Percentiles rank a stretch among this genome's conserved stretches.
phyloP scores from a whole-genome alignment of 2,888 invertebrate species.

The Monopis laevigella region DNA sequence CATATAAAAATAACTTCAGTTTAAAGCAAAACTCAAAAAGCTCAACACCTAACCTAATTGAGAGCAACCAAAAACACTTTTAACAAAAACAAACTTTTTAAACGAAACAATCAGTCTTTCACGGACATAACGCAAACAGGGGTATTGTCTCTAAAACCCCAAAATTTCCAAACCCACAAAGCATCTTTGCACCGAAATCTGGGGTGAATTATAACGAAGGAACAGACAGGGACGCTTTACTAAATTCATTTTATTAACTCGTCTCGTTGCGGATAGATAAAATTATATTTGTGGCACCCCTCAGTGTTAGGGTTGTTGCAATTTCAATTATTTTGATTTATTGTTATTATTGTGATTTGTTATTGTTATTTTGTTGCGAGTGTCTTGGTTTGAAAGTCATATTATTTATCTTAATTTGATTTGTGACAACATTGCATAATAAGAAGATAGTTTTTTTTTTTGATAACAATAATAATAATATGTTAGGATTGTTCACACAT shows the following conservation, averaged over 20 bases:
- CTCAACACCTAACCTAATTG: too few species aligned
- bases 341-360: not conserved
- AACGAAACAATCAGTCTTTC: constrained; percentile 5
- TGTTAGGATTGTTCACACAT: too few species aligned
- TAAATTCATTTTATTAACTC: constrained; percentile 64
- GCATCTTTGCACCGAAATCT: constrained; percentile 21
- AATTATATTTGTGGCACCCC: constrained; percentile 59
- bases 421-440: not conserved
- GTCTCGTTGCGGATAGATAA: constrained; percentile 61
- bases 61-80: not conserved
- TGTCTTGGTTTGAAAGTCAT: not conserved
- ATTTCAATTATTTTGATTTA: not conserved
- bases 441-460: too few species aligned
- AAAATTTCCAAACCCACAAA: constrained; percentile 3
- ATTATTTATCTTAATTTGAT: not conserved
- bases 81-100: constrained; percentile 5
- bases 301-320: constrained; percentile 35
- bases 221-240: constrained; percentile 37
- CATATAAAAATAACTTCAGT: too few species aligned
- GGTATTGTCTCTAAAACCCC: constrained; percentile 1
- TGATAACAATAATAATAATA: too few species aligned
- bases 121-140: not conserved
- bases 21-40: too few species aligned
- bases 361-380: not conserved
- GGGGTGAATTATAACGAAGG: too few species aligned